A percentile compares a stretch with the other conserved stretches of the same genome.
Conservation (phyloP, 2,113 vertebrate genomes). For the Fukomys damarensis region DNA sequence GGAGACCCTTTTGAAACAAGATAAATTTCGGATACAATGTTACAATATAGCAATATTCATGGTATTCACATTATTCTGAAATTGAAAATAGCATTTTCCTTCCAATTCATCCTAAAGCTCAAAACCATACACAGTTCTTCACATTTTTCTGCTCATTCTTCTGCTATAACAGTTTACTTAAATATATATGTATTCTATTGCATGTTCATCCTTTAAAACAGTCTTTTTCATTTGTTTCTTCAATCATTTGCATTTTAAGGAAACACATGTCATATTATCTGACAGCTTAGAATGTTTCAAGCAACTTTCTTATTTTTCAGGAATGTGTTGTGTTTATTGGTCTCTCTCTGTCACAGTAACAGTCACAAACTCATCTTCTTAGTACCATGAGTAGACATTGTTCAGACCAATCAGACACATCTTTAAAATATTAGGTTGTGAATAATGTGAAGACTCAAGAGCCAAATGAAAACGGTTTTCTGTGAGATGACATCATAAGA, state of each 20-base stretch:
- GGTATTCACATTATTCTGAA: not conserved
- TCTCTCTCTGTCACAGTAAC: not conserved
- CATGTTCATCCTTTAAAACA: not conserved
- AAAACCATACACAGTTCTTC: not conserved
- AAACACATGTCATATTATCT: not conserved
- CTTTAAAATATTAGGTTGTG: not conserved
- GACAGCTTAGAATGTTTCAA: not conserved
- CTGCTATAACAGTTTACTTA: not conserved
- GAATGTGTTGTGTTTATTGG: not conserved
- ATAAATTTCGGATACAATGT: not conserved
- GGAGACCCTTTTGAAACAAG: not conserved
- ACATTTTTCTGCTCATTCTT: not conserved
- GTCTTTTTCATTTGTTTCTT: not conserved
- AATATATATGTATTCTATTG: not conserved
- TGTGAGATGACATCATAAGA: not conserved
- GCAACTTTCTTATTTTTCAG: not conserved
- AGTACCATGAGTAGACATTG: not conserved
- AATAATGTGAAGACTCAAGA: not conserved
- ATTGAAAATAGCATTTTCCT: not conserved
- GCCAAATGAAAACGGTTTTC: not conserved
- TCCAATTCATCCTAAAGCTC: not conserved
- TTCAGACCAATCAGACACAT: not conserved
- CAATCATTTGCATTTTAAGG: not conserved
- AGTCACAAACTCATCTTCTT: not conserved
- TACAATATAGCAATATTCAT: not conserved